Evolutionary conservation across 2,113 vertebrate species (phyloP).

Genomic region (Eulemur rufifrons): DNA sequence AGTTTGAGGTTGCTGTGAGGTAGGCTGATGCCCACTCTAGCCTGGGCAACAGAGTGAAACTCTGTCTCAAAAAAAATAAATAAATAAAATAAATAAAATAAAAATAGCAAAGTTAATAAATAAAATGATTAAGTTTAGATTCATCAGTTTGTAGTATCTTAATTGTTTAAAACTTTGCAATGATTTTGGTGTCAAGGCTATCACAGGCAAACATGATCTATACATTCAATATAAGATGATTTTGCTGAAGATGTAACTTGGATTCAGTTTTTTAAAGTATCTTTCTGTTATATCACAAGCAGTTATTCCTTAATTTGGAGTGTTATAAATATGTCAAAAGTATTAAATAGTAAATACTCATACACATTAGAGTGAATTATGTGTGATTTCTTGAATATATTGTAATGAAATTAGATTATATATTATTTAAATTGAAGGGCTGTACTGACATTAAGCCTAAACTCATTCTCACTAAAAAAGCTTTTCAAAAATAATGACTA

Average conservation of each 20-base stretch:
- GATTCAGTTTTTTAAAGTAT: neutral
- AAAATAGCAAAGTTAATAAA: neutral
- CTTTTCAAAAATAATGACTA: neutral
- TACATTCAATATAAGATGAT: neutral
- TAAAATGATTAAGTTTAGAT: neutral
- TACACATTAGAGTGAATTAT: neutral
- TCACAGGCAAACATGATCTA: neutral
- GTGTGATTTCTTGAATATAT: neutral
- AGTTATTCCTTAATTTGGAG: neutral
- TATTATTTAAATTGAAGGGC: neutral
- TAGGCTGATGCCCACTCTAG: no score
- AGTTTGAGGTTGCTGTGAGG: no score
- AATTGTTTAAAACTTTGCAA: neutral
- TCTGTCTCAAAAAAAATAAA: no score
- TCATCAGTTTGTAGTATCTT: neutral
- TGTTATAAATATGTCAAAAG: neutral
- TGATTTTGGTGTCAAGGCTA: neutral
- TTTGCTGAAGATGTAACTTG: neutral
- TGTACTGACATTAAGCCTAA: neutral
- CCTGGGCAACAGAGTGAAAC: no score
- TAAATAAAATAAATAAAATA: neutral
- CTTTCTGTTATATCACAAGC: neutral
- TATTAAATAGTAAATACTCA: neutral
- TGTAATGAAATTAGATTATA: neutral
- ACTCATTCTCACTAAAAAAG: neutral